Percentiles rank a stretch among this genome's conserved stretches.
phyloP scores from a whole-genome alignment of 2,113 vertebrate species.

The Atrichornis clamosus region DNA sequence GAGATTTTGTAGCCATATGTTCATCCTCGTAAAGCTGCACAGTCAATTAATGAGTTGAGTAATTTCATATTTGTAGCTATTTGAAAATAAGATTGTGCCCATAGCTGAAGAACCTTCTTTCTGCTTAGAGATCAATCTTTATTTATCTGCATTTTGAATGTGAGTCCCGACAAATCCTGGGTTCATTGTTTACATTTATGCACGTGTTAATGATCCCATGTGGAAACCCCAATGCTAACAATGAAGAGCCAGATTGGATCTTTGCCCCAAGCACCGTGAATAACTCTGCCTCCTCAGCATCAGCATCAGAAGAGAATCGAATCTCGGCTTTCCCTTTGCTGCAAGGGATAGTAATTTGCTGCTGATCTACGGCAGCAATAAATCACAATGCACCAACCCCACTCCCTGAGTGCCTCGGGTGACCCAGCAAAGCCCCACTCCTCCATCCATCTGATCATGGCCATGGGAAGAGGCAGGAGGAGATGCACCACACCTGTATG shows the following conservation, averaged over 20 bases:
- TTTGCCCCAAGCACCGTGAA: constrained; percentile 6
- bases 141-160: background rate
- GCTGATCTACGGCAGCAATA: background rate
- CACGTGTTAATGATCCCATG: background rate
- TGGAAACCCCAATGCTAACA: background rate
- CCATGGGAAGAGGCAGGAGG: background rate
- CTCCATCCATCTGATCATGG: background rate
- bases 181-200: background rate
- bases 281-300: background rate
- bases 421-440: background rate
- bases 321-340: background rate
- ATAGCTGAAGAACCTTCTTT: background rate
- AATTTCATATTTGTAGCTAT: constrained; percentile 15
- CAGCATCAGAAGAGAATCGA: background rate
- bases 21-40: constrained; percentile 6
- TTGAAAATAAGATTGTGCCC: background rate
- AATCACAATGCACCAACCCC: background rate
- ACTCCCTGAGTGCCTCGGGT: background rate
- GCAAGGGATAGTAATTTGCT: background rate
- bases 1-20: constrained; percentile 28
- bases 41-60: constrained; percentile 27
- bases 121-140: background rate
- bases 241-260: constrained; percentile 20
- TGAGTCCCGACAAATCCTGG: background rate
- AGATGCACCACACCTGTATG: background rate